A percentile compares a stretch with the other conserved stretches of the same genome.
Evolutionary conservation across 2,797 vertebrate genomes (phyloP).

Genomic region (Columba guinea): DNA sequence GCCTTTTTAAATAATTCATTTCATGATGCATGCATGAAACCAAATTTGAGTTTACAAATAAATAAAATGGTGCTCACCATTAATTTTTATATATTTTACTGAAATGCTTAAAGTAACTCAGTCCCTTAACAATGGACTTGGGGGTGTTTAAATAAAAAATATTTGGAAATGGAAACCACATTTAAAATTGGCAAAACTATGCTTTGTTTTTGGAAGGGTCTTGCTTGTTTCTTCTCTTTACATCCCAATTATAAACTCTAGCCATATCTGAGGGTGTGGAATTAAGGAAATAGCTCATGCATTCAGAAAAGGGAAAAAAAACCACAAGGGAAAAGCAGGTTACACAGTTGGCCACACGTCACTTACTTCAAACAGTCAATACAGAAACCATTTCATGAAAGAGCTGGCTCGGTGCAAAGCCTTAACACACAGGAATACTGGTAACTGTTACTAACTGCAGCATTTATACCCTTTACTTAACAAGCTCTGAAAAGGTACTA

Average conservation of each 20-base stretch:
- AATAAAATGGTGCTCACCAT: slow-evolving; percentile 73
- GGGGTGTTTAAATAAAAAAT: slow-evolving; percentile 71
- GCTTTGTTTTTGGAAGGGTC: slow-evolving; percentile 88
- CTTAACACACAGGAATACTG: not conserved
- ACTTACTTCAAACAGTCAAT: not conserved
- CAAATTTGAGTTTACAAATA: slow-evolving; percentile 74
- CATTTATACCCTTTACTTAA: not conserved
- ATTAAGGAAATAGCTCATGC: slow-evolving; percentile 68
- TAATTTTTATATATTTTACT: slow-evolving; percentile 60
- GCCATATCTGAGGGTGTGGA: slow-evolving; percentile 89
- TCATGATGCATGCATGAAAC: slow-evolving; percentile 75
- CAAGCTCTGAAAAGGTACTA: not conserved
- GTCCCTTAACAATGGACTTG: slow-evolving; percentile 61
- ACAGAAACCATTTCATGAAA: not conserved
- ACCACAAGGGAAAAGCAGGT: not conserved
- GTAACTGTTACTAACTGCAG: not conserved
- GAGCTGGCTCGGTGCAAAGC: not conserved
- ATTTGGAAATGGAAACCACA: slow-evolving; percentile 69
- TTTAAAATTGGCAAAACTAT: slow-evolving; percentile 85
- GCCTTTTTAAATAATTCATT: slow-evolving; percentile 42
- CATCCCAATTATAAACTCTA: slow-evolving; percentile 99
- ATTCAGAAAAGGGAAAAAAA: not conserved
- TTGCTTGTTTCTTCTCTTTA: slow-evolving; percentile 97
- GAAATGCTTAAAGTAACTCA: slow-evolving; percentile 69
- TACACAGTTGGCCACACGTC: not conserved